phyloP scores from a whole-genome alignment of 2,888 invertebrate genomes.

The Ptycholaimellus sp. region DNA sequence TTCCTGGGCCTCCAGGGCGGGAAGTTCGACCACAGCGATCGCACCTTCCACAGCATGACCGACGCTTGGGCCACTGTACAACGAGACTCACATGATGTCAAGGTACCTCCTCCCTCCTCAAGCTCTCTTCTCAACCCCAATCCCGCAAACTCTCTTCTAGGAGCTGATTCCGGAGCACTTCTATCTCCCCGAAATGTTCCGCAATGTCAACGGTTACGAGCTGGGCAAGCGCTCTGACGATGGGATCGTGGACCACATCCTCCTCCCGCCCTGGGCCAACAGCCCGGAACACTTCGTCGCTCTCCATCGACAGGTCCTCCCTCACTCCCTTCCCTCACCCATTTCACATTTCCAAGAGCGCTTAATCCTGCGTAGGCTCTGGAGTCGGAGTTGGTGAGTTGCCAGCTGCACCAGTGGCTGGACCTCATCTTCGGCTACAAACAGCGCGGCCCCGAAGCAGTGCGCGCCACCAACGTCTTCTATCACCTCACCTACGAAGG shows the following conservation, averaged over 20 bases:
- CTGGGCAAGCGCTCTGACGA: slow-evolving; percentile 70
- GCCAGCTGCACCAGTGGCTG: slow-evolving; percentile 98
- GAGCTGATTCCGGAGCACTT: slow-evolving; percentile 95
- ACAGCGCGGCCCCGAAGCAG: slow-evolving; percentile 49
- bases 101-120: slow-evolving; percentile 29
- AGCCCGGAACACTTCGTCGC: slow-evolving; percentile 90
- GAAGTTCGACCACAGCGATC: slow-evolving; percentile 93
- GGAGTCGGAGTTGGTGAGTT: slow-evolving; percentile 95
- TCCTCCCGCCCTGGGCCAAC: slow-evolving; percentile 76
- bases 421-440: slow-evolving; percentile 98
- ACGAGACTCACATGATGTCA: slow-evolving; percentile 91
- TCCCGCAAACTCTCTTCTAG: too few relatives aligned
- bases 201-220: slow-evolving; percentile 58
- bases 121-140: too few relatives aligned
- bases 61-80: slow-evolving; percentile 97
- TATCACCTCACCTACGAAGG: slow-evolving; percentile 98
- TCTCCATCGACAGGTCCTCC: slow-evolving; percentile 77
- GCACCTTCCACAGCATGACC: slow-evolving; percentile 76
- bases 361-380: slow-evolving; percentile 78
- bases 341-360: slow-evolving; percentile 72
- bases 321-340: slow-evolving; percentile 62
- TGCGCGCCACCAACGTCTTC: slow-evolving; percentile 91
- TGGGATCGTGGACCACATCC: slow-evolving; percentile 50
- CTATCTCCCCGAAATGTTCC: slow-evolving; percentile 94
- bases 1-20: slow-evolving; percentile 90